These are phyloP conservation scores for Otus scops DNA, from an alignment of 2,797 vertebrate species.

Conservation along the genomic window DNA sequence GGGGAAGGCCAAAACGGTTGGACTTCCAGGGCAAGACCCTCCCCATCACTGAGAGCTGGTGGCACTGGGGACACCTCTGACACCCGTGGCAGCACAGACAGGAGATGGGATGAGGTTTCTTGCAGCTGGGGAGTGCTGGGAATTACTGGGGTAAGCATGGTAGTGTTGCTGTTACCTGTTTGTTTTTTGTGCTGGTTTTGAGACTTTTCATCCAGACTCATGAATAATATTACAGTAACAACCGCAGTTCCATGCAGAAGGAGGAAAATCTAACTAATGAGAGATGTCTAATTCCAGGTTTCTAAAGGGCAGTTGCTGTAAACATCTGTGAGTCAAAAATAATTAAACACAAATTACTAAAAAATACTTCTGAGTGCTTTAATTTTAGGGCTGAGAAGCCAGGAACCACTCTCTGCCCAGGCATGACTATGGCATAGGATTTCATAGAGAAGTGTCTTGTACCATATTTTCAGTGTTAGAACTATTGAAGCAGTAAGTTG, in stretches of 20 bases:
- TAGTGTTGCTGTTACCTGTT: too few relatives aligned
- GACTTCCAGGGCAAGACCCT: not conserved
- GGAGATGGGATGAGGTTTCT: too few relatives aligned
- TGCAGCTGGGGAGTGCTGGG: not conserved
- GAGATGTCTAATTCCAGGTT: not conserved
- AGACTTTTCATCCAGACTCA: not conserved
- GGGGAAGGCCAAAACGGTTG: too few relatives aligned
- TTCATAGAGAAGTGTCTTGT: not conserved
- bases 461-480: rapidly evolving
- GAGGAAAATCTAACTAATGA: not conserved
- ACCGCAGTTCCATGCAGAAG: not conserved
- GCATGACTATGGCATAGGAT: not conserved
- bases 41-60: not conserved
- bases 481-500: rapidly evolving
- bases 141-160: rapidly evolving
- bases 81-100: too few relatives aligned
- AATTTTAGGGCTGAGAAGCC: not conserved
- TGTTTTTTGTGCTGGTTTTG: not conserved
- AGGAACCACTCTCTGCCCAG: not conserved
- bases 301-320: not conserved
- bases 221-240: not conserved
- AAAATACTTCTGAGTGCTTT: not conserved
- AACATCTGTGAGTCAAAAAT: not conserved
- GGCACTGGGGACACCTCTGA: not conserved
- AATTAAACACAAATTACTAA: not conserved